These are phyloP conservation scores for Trissonchulus sp. DNA, from an alignment of 2,888 invertebrate species.

Conservation along the genomic window DNA sequence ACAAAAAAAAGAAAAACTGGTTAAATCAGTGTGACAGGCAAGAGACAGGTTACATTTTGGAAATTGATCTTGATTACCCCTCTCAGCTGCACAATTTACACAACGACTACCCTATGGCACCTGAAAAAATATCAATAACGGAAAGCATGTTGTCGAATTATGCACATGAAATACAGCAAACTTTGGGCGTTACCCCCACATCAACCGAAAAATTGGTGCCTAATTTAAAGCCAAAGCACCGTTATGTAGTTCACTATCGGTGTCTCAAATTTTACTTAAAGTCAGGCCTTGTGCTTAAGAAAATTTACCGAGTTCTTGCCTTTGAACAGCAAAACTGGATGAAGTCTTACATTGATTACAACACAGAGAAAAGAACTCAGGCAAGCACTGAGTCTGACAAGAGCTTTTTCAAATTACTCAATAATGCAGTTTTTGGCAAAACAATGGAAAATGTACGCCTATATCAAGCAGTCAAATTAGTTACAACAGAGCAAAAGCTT, in stretches of 20 bases:
- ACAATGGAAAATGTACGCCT: constrained; percentile 7
- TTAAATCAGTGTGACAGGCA: no score
- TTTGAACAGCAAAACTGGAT: background rate
- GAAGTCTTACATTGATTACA: constrained; percentile 11
- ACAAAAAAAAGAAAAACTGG: no score
- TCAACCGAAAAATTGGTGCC: background rate
- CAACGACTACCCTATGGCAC: constrained; percentile 12
- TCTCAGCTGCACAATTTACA: background rate
- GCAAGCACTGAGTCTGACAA: constrained; percentile 6
- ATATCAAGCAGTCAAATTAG: background rate
- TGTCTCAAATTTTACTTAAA: constrained; percentile 16
- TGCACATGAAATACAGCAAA: background rate
- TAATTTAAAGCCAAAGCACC: background rate
- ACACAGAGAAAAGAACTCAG: background rate
- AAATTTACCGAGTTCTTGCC: background rate
- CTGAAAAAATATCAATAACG: background rate
- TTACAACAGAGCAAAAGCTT: background rate
- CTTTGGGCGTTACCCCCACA: background rate
- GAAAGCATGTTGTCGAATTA: constrained; percentile 7
- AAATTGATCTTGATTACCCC: constrained; percentile 12
- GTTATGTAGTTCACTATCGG: constrained; percentile 10
- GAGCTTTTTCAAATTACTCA: constrained; percentile 8
- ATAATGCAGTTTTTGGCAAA: constrained; percentile 14
- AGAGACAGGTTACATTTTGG: constrained; percentile 2
- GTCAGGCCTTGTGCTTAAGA: background rate